Evolutionary conservation across 2,888 invertebrate species (phyloP), one percentile per base, ranked within the genome.

Genomic region (Trachelus tabidus): DNA sequence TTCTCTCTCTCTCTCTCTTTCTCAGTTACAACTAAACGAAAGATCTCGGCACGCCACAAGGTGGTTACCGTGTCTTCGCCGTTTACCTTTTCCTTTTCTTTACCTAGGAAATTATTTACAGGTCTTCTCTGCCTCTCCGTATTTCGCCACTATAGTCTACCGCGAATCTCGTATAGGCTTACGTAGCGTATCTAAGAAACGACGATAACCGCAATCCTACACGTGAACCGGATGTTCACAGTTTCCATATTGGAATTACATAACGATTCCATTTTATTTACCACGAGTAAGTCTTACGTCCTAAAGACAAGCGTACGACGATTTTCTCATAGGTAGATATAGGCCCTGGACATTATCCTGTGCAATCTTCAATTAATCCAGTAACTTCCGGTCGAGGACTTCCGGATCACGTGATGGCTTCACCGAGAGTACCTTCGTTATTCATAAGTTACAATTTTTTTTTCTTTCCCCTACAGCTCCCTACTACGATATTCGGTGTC

Each of bases 81-180:
- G 73, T 78, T 80, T 80, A 76, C 81, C 73, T 78, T 81, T 76
- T 79, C 79, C 75, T 77, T 71, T 81, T 80, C 77, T 81, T 82
- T 82, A 79, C 80, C 79, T 83, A 84, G 77, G 79, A 76, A 85
- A 85, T 79, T 89, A 89, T 89, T 85, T 88, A 88, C 87, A 89
- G 75, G 76, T 79, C 75, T 35, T 84, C 80, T 83, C 81, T 56
- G 56, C 56, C 23, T 23, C 56, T 9, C 56, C 56, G 56, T 23
- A 56, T 56, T 56, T 56, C 56, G 56, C 56, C 23, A 23, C 23
- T 56, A 23, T 23, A 56, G 56, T 56, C 56, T 23, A 56, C 9
- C 56, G 23, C 56, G 56, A 56, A 2, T 56, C 56, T 56, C 23
- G 56, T 0, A 9, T 9, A 23, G 56, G 56, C 23, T 56, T 78